These are phyloP conservation scores for Falcunculus frontatus DNA, from an alignment of 2,113 vertebrate species.

Conservation along the genomic window DNA sequence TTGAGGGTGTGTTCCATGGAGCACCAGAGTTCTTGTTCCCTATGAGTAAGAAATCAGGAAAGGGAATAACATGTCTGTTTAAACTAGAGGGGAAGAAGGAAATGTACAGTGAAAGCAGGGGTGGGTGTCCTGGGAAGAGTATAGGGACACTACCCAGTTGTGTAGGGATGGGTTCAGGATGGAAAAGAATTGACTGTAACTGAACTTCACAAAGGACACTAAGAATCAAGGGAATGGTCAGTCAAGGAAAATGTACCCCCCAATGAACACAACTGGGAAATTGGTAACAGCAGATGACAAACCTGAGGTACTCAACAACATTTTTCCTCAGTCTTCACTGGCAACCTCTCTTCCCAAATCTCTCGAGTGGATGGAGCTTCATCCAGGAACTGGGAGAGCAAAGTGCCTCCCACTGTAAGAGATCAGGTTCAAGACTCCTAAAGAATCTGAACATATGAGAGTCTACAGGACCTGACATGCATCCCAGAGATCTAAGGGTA, in stretches of 20 bases:
- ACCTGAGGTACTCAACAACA: neutral
- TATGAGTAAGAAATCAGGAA: neutral
- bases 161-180: neutral
- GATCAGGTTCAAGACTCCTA: neutral
- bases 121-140: neutral
- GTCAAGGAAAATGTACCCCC: neutral
- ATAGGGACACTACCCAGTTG: neutral
- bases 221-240: neutral
- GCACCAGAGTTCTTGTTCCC: rapidly evolving
- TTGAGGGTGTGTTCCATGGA: neutral
- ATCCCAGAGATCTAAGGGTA: neutral
- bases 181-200: neutral
- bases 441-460: neutral
- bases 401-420: neutral
- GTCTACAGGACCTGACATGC: neutral
- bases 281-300: neutral
- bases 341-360: neutral
- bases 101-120: neutral
- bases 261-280: neutral
- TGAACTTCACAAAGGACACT: neutral
- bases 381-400: neutral
- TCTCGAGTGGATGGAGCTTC: neutral
- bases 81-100: neutral
- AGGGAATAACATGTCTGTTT: neutral
- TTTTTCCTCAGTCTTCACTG: neutral